Conservation (phyloP, 2,797 vertebrate species). For the Picus viridis region DNA sequence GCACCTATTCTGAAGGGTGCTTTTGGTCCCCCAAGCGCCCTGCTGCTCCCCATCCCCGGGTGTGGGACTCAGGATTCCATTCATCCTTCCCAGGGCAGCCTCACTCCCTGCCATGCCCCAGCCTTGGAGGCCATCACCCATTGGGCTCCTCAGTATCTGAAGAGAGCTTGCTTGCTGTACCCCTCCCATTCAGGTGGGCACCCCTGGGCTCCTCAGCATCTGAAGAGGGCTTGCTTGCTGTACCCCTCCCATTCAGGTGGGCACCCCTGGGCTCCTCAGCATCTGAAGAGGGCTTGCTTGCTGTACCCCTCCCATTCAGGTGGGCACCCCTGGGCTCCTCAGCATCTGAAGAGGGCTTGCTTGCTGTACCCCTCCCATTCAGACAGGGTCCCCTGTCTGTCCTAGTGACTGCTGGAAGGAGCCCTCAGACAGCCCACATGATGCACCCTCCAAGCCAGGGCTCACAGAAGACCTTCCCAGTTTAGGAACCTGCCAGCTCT, state of each 20-base stretch:
- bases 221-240: neutral
- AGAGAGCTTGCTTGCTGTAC: neutral
- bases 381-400: neutral
- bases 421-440: neutral
- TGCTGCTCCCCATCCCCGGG: fast-evolving
- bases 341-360: neutral
- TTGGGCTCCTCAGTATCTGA: fast-evolving
- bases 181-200: neutral
- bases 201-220: neutral
- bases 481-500: neutral
- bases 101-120: neutral
- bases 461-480: neutral
- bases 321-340: neutral
- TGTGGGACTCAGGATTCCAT: neutral
- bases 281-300: neutral
- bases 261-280: neutral
- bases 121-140: neutral
- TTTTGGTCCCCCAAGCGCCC: fast-evolving
- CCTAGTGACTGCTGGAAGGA: neutral
- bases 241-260: neutral
- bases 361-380: neutral
- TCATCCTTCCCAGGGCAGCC: neutral
- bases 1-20: neutral
- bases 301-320: neutral
- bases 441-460: fast-evolving